These are phyloP conservation scores for Atherinosoma microstoma DNA, from an alignment of 2,797 vertebrate genomes.

Conservation along the genomic window DNA sequence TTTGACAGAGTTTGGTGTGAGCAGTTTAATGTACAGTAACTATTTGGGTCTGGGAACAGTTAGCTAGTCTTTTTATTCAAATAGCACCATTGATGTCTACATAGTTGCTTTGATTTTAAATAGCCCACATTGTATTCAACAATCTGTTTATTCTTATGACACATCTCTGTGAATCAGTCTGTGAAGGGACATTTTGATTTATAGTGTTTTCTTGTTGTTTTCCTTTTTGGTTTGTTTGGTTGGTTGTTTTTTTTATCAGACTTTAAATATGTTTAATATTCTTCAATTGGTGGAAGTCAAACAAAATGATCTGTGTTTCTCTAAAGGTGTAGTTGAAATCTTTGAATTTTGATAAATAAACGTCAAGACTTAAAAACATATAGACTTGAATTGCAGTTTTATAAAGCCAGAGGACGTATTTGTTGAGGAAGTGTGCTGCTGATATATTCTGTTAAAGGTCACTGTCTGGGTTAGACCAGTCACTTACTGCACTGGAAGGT, in stretches of 20 bases:
- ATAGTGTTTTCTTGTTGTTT: slow-evolving; percentile 3
- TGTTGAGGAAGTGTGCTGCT: slow-evolving; percentile 33
- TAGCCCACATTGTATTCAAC: slow-evolving; percentile 56
- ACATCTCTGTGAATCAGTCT: slow-evolving; percentile 51
- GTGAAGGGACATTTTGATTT: slow-evolving; percentile 49
- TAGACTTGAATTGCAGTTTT: slow-evolving; percentile 16
- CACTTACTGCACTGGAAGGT: slow-evolving; percentile 29
- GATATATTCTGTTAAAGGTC: slow-evolving; percentile 22
- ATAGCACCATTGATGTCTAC: slow-evolving; percentile 31
- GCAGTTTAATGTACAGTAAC: slow-evolving; percentile 51
- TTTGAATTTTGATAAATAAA: slow-evolving; percentile 61
- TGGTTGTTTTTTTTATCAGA: slow-evolving; percentile 19
- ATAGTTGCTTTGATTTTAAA: slow-evolving; percentile 42
- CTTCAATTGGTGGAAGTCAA: slow-evolving; percentile 41
- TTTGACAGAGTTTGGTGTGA: slow-evolving; percentile 42
- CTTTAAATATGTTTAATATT: slow-evolving; percentile 33
- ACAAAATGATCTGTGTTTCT: slow-evolving; percentile 10
- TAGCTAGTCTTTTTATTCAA: slow-evolving; percentile 26
- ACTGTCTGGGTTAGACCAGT: slow-evolving; percentile 36
- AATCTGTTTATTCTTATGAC: slow-evolving; percentile 64
- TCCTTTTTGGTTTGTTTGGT: not conserved
- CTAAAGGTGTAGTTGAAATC: slow-evolving; percentile 55
- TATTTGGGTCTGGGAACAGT: slow-evolving; percentile 44
- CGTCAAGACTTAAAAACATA: slow-evolving; percentile 37
- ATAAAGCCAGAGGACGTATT: slow-evolving; percentile 10